phyloP scores from a whole-genome alignment of 2,797 vertebrate genomes.

The Lemur catta region DNA sequence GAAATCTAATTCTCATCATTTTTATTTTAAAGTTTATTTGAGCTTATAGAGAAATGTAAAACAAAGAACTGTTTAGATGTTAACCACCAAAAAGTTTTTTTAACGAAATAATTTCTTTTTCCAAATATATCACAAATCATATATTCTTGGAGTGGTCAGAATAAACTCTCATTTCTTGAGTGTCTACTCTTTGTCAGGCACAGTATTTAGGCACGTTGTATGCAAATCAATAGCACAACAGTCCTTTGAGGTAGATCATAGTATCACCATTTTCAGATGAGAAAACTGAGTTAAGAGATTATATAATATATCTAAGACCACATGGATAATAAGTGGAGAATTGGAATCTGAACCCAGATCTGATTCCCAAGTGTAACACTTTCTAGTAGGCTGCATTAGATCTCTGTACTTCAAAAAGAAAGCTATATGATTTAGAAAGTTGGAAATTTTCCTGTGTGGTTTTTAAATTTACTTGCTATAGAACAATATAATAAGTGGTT shows the following conservation, averaged over 20 bases:
- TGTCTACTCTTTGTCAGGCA: not conserved
- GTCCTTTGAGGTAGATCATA: not conserved
- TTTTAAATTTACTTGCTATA: not conserved
- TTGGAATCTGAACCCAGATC: constrained; percentile 57
- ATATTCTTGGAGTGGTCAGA: not conserved
- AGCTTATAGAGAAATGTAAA: constrained; percentile 50
- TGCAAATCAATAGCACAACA: not conserved
- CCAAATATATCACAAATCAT: not conserved
- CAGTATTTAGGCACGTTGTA: not conserved
- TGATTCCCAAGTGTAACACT: not conserved
- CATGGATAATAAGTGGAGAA: not conserved
- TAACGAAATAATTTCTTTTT: not conserved
- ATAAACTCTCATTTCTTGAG: constrained; percentile 21
- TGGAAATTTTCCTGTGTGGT: not conserved
- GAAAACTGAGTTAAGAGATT: constrained; percentile 36
- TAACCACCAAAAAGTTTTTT: not conserved
- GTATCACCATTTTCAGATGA: constrained; percentile 45
- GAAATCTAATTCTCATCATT: not conserved
- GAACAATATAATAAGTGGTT: constrained; percentile 2
- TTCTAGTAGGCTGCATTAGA: not conserved
- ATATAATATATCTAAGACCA: not conserved
- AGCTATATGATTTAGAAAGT: not conserved
- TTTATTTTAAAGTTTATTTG: constrained; percentile 17
- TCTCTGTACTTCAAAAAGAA: constrained; percentile 29
- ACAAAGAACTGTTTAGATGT: not conserved